Conservation (phyloP, 2,113 vertebrate species). For the Thermophis baileyi region DNA sequence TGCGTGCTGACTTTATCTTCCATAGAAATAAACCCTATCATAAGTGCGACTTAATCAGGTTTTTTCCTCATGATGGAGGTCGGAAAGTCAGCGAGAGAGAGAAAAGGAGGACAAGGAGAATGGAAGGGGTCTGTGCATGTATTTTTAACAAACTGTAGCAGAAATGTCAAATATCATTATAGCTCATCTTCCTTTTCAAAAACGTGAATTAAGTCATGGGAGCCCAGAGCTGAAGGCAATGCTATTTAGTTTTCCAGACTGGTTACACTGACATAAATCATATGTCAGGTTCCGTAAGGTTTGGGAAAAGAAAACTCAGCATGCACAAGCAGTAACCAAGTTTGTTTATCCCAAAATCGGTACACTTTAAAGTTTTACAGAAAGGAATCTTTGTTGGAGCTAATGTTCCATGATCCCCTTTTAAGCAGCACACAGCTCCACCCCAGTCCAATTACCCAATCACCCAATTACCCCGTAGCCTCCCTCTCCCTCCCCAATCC, state of each 20-base stretch:
- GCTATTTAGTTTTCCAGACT: neutral
- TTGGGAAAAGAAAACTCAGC: no score
- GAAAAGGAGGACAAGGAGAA: neutral
- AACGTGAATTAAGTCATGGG: neutral
- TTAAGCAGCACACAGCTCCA: no score
- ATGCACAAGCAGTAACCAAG: no score
- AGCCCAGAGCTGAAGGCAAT: neutral
- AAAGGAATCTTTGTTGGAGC: no score
- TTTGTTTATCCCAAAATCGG: no score
- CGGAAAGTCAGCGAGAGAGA: neutral
- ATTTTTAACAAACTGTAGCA: neutral
- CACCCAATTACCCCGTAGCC: no score
- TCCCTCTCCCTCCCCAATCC: no score
- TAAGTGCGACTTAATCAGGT: conserved; percentile 13
- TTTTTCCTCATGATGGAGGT: conserved; percentile 10
- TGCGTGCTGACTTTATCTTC: conserved; percentile 29
- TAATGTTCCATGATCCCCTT: no score
- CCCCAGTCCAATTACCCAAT: no score
- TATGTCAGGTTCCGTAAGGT: no score
- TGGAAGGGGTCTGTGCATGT: neutral
- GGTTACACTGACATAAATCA: neutral
- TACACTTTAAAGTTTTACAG: no score
- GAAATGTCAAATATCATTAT: neutral
- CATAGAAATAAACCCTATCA: conserved; percentile 13
- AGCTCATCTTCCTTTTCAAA: neutral